Conservation (phyloP, 2,113 vertebrate genomes). For the Pomatostomus ruficeps region DNA sequence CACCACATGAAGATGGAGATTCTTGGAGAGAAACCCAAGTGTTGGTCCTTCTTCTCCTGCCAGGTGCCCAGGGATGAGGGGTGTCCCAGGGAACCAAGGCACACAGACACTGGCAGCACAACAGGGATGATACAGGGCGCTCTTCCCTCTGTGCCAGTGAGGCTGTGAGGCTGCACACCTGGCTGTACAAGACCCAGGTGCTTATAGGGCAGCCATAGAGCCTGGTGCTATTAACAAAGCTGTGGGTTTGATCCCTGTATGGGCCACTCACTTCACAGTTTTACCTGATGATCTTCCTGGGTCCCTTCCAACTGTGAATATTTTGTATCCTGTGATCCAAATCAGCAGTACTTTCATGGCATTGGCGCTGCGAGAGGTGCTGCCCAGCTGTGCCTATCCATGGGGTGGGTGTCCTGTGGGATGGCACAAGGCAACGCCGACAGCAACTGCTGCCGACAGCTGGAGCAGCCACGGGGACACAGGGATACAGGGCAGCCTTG, state of each 20-base stretch:
- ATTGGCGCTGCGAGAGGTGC: background rate
- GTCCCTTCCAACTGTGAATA: background rate
- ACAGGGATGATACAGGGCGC: accelerated
- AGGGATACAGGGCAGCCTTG: background rate
- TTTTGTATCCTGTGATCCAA: background rate
- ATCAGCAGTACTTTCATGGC: background rate
- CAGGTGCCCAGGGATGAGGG: background rate
- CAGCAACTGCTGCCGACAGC: background rate
- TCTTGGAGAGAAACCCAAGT: background rate
- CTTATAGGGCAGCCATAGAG: background rate
- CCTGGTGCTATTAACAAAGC: background rate
- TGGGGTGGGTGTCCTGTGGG: accelerated
- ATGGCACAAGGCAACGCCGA: accelerated
- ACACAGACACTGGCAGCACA: background rate
- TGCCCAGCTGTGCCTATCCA: background rate
- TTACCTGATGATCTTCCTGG: background rate
- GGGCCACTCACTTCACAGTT: background rate
- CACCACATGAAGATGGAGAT: accelerated
- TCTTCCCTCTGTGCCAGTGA: background rate
- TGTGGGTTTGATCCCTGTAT: background rate
- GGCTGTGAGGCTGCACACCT: background rate
- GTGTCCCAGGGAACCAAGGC: background rate
- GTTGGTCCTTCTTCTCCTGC: background rate
- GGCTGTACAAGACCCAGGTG: background rate
- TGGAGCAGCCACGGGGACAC: background rate